phyloP scores from a whole-genome alignment of 2,888 invertebrate species.

The Achlya flavicornis region DNA sequence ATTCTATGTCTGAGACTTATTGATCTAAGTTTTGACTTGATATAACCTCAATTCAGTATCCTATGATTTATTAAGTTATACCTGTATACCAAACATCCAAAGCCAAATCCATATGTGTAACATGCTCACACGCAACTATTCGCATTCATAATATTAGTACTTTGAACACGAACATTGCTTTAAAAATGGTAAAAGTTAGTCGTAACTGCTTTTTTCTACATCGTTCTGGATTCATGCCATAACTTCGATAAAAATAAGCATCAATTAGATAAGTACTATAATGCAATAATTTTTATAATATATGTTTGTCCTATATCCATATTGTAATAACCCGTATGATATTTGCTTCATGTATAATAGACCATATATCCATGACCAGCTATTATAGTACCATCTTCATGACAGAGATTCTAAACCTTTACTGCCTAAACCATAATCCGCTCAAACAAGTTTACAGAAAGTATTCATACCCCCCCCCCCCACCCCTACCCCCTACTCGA shows the following conservation, averaged over 20 bases:
- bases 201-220: background rate
- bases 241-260: background rate
- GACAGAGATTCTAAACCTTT: constrained; percentile 1
- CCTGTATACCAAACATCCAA: too few relatives aligned
- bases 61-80: too few relatives aligned
- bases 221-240: background rate
- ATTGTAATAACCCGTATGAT: constrained; percentile 69
- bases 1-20: too few relatives aligned
- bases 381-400: background rate
- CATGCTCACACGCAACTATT: too few relatives aligned
- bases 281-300: background rate
- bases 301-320: constrained; percentile 51
- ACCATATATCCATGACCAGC: too few relatives aligned
- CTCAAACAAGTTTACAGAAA: background rate
- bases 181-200: background rate
- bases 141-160: too few relatives aligned
- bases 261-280: background rate
- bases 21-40: too few relatives aligned
- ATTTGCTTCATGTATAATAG: too few relatives aligned
- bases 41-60: background rate
- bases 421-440: background rate
- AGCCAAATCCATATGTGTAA: too few relatives aligned
- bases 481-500: too few relatives aligned
- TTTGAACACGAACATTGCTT: background rate
- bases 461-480: too few relatives aligned